Conservation (phyloP, 2,797 vertebrate genomes). For the Pangasius mekongensis region DNA sequence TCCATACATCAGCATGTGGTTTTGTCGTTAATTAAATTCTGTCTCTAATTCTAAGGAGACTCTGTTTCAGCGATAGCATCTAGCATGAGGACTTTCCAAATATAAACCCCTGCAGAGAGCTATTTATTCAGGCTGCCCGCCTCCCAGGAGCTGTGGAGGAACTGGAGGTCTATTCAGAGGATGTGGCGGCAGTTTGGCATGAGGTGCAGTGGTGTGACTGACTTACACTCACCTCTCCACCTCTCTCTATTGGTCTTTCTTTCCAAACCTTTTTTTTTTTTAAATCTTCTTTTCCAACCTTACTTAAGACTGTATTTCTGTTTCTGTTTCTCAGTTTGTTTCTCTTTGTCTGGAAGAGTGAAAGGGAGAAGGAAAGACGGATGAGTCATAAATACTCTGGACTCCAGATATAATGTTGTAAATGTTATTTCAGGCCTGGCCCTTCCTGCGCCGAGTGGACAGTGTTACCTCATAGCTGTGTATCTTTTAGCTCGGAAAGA, state of each 20-base stretch:
- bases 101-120: slow-evolving; percentile 42
- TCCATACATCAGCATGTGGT: slow-evolving; percentile 28
- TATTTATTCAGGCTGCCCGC: slow-evolving; percentile 25
- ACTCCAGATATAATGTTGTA: slow-evolving; percentile 23
- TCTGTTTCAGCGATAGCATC: slow-evolving; percentile 31
- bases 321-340: neutral
- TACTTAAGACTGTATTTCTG: neutral
- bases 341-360: neutral
- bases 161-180: slow-evolving; percentile 36
- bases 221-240: slow-evolving; percentile 19
- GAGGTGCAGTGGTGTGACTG: slow-evolving; percentile 1
- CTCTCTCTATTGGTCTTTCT: neutral
- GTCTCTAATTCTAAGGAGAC: slow-evolving; percentile 33
- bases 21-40: slow-evolving; percentile 46
- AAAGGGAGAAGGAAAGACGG: neutral
- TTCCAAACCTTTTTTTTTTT: neutral
- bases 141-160: neutral
- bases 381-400: slow-evolving; percentile 11
- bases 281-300: neutral
- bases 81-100: slow-evolving; percentile 53
- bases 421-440: slow-evolving; percentile 37
- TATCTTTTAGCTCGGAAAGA: slow-evolving; percentile 29
- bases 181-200: slow-evolving; percentile 23
- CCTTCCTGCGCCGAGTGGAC: slow-evolving; percentile 40
- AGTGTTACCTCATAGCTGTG: slow-evolving; percentile 33